A percentile compares a stretch with the other conserved stretches of the same genome.
These are phyloP conservation scores for Zaprionus bogoriensis DNA, from an alignment of 2,888 invertebrate genomes.

Conservation along the genomic window DNA sequence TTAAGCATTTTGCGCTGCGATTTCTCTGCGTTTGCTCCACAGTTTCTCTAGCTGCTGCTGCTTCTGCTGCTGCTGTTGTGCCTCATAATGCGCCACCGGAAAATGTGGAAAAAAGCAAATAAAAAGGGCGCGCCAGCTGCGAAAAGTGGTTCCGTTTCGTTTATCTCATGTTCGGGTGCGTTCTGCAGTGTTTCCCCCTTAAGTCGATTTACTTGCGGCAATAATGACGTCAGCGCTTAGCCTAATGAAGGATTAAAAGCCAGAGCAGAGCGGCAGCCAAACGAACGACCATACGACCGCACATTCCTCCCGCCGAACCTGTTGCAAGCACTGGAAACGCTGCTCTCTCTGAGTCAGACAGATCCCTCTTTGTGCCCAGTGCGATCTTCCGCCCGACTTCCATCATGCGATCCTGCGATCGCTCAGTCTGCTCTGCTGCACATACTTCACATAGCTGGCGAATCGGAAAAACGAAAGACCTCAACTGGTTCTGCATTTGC, in stretches of 20 bases:
- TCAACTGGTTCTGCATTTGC: conserved; percentile 45
- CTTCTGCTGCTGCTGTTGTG: conserved; percentile 46
- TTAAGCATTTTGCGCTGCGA: conserved; percentile 77
- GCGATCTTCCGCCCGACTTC: background rate
- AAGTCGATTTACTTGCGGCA: conserved; percentile 18
- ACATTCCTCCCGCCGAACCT: background rate
- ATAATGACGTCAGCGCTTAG: conserved; percentile 37
- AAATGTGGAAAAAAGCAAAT: conserved; percentile 25
- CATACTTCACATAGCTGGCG: conserved; percentile 50
- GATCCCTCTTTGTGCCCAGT: no score
- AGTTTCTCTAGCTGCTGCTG: conserved; percentile 24
- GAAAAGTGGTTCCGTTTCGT: conserved; percentile 78
- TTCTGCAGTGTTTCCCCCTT: conserved; percentile 22
- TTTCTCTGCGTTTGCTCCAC: conserved; percentile 51
- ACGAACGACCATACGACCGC: no score
- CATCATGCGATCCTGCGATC: background rate
- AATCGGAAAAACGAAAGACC: conserved; percentile 57
- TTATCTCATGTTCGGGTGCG: conserved; percentile 69
- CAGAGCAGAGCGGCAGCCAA: no score
- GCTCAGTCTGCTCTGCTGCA: conserved; percentile 7
- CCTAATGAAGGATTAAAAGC: conserved; percentile 37
- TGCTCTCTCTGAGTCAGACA: background rate
- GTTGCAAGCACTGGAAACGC: background rate
- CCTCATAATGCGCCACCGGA: conserved; percentile 57
- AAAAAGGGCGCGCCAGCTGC: conserved; percentile 60